Evolutionary conservation across 2,113 vertebrate species (phyloP).

Genomic region (Xenopus tropicalis): DNA sequence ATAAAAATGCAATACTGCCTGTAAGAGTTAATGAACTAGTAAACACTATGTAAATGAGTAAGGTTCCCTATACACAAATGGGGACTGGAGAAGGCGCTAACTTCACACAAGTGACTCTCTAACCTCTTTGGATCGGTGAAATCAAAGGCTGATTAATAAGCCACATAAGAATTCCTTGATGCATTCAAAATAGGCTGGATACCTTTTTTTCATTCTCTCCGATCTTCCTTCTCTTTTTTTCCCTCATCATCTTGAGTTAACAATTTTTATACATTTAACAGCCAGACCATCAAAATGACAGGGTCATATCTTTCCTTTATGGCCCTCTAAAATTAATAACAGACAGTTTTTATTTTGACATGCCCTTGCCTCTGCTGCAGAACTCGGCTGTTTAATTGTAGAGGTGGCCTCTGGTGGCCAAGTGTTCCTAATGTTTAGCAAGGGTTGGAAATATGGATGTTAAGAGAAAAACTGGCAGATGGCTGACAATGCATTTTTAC

Average conservation of each 20-base stretch:
- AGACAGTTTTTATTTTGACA: slow-evolving; percentile 67
- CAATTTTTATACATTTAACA: slow-evolving; percentile 74
- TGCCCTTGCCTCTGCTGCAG: slow-evolving; percentile 64
- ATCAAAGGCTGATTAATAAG: slow-evolving; percentile 84
- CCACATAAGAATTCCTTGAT: slow-evolving; percentile 75
- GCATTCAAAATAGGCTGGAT: slow-evolving; percentile 56
- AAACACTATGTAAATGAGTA: slow-evolving; percentile 70
- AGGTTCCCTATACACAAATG: slow-evolving; percentile 66
- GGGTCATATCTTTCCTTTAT: slow-evolving; percentile 82
- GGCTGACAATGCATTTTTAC: slow-evolving; percentile 99
- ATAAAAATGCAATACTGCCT: slow-evolving; percentile 63
- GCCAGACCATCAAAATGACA: slow-evolving; percentile 76
- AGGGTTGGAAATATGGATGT: slow-evolving; percentile 96
- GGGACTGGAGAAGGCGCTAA: slow-evolving; percentile 70
- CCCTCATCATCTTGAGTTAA: slow-evolving; percentile 61
- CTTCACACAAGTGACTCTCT: slow-evolving; percentile 78
- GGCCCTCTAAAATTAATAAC: slow-evolving; percentile 76
- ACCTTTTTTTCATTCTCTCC: slow-evolving; percentile 18
- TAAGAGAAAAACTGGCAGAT: slow-evolving; percentile 97
- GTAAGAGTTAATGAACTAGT: slow-evolving; percentile 71
- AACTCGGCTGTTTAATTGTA: slow-evolving; percentile 76
- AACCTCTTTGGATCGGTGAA: slow-evolving; percentile 83
- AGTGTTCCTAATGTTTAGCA: slow-evolving; percentile 82
- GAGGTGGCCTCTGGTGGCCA: slow-evolving; percentile 82
- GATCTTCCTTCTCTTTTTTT: slow-evolving; percentile 20